Percentiles rank a stretch among this genome's conserved stretches.
Evolutionary conservation across 2,888 invertebrate species (phyloP).

Genomic region (Habrosyne pyritoides): DNA sequence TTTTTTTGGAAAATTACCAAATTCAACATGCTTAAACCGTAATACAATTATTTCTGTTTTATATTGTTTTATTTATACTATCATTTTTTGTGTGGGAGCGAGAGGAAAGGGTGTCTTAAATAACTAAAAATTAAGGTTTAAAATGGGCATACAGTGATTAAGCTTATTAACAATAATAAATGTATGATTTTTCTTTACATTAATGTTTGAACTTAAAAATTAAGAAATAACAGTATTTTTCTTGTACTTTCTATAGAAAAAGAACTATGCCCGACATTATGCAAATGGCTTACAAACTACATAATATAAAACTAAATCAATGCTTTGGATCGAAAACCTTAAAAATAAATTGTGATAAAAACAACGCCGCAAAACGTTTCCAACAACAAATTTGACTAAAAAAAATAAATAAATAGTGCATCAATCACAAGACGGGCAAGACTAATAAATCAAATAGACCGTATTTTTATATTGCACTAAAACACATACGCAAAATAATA

Average conservation of each 20-base stretch:
- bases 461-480: conserved; percentile 66
- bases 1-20: not conserved
- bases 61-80: conserved; percentile 1
- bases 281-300: not conserved
- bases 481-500: conserved; percentile 40
- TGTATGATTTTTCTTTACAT: no score
- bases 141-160: not conserved
- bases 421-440: conserved; percentile 65
- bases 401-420: conserved; percentile 7
- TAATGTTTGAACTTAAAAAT: not conserved
- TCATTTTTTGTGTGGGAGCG: not conserved
- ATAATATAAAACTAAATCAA: conserved; percentile 34
- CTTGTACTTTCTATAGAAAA: not conserved
- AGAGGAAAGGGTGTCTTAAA: not conserved
- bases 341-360: conserved; percentile 23
- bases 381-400: not conserved
- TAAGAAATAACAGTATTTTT: not conserved
- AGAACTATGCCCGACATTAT: not conserved
- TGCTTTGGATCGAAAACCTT: conserved; percentile 50
- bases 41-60: conserved; percentile 1
- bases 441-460: conserved; percentile 38
- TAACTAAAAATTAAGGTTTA: not conserved
- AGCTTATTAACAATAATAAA: no score
- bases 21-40: not conserved
- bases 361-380: conserved; percentile 23